Conservation (phyloP, 2,797 vertebrate species). For the Squalus acanthias region DNA sequence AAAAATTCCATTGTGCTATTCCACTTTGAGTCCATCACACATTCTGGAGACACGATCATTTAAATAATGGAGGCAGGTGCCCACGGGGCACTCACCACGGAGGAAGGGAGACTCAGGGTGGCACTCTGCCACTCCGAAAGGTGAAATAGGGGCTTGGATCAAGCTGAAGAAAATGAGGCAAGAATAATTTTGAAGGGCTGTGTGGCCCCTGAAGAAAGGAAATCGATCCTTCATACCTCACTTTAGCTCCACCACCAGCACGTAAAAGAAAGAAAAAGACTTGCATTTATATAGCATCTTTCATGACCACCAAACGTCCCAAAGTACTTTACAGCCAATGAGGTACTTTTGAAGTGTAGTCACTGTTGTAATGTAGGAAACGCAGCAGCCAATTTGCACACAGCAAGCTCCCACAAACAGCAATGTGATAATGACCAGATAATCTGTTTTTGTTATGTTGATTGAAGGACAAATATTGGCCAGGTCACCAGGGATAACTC, state of each 20-base stretch:
- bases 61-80: background rate
- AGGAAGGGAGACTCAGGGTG: background rate
- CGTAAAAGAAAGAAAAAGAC: too few relatives aligned
- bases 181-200: background rate
- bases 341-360: too few relatives aligned
- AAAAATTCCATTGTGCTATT: background rate
- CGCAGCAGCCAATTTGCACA: too few relatives aligned
- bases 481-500: too few relatives aligned
- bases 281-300: too few relatives aligned
- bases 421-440: too few relatives aligned
- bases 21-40: background rate
- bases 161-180: background rate
- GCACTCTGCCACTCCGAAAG: background rate
- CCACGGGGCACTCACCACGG: background rate
- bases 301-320: too few relatives aligned
- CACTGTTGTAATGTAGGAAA: too few relatives aligned
- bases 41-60: background rate
- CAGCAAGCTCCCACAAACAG: too few relatives aligned
- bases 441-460: too few relatives aligned
- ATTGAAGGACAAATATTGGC: too few relatives aligned
- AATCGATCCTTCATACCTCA: background rate
- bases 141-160: background rate
- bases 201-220: background rate
- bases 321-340: too few relatives aligned
- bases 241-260: background rate